Evolutionary conservation across 2,888 invertebrate species (phyloP).

Genomic region (Muschampia plurimacula): DNA sequence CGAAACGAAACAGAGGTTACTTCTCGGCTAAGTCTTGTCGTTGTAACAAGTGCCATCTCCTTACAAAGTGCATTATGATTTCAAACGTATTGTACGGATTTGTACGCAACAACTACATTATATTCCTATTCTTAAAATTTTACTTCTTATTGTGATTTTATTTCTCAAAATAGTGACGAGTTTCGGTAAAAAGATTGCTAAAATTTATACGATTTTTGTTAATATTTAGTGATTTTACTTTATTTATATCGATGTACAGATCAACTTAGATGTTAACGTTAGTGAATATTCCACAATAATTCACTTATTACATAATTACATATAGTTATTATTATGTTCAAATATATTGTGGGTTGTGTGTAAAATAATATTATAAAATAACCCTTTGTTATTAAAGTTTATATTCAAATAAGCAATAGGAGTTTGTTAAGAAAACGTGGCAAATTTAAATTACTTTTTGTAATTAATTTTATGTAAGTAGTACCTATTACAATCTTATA

Average conservation of each 20-base stretch:
- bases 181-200: background rate
- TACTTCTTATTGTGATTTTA: background rate
- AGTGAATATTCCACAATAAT: no score
- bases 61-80: conserved; percentile 25
- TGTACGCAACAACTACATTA: conserved; percentile 16
- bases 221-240: background rate
- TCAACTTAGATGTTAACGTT: no score
- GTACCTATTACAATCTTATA: background rate
- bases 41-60: conserved; percentile 34
- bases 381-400: no score
- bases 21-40: conserved; percentile 18
- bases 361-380: no score
- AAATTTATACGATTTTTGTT: background rate
- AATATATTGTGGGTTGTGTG: no score
- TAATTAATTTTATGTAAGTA: background rate
- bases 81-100: conserved; percentile 22
- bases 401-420: background rate
- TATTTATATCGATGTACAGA: background rate
- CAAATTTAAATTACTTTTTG: background rate
- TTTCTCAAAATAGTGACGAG: background rate
- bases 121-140: background rate
- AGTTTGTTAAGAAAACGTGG: background rate
- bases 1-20: conserved; percentile 7
- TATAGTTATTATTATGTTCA: no score
- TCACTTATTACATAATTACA: no score